A percentile compares a stretch with the other conserved stretches of the same genome.
Conservation (phyloP, 2,113 vertebrate species). For the Trematocara macrostoma region DNA sequence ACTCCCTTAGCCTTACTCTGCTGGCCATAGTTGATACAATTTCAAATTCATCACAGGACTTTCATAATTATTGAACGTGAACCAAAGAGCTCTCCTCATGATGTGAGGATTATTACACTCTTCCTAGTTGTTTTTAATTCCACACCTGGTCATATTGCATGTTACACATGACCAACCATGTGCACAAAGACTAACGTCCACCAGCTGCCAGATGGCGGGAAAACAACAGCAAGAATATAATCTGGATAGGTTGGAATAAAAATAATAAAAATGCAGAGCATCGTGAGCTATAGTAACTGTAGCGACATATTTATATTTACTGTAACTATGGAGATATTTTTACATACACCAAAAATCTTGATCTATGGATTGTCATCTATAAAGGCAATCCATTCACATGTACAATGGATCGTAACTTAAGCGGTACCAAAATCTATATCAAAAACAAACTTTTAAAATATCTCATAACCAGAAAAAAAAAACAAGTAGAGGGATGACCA, state of each 20-base stretch:
- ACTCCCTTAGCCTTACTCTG: constrained; percentile 11
- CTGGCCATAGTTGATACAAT: background rate
- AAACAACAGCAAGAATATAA: constrained; percentile 18
- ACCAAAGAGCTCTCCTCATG: background rate
- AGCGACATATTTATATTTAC: background rate
- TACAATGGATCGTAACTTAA: background rate
- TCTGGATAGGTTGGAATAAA: background rate
- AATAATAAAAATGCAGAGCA: background rate
- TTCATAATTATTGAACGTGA: background rate
- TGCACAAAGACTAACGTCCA: constrained; percentile 44
- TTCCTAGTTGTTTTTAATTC: constrained; percentile 24
- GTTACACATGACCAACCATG: constrained; percentile 60
- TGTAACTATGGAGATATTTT: background rate
- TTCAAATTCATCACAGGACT: background rate
- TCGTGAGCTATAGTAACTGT: background rate
- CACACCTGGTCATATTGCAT: constrained; percentile 46
- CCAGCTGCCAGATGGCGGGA: constrained; percentile 48
- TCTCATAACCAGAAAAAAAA: background rate
- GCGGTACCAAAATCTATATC: constrained; percentile 10
- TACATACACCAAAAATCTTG: background rate
- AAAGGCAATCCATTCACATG: background rate
- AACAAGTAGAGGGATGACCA: background rate
- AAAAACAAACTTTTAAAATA: background rate
- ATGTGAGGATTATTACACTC: constrained; percentile 20
- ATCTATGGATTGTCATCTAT: background rate